Conservation (phyloP, 2,888 invertebrate species). For the Drosophila multiciliata region DNA sequence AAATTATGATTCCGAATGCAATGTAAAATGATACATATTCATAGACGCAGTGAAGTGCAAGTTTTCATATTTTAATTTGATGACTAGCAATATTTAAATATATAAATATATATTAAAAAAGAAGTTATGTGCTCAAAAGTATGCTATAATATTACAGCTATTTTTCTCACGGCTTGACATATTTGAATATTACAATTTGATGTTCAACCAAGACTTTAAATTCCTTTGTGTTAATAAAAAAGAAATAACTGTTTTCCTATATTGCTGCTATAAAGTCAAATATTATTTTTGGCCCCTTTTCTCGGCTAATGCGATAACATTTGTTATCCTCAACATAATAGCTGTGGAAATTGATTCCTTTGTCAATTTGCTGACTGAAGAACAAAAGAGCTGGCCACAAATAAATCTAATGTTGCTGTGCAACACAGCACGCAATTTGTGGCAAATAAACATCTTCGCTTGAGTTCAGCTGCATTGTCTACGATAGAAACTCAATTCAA, state of each 20-base stretch:
- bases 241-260: no score
- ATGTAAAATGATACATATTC: neutral
- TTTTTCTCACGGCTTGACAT: neutral
- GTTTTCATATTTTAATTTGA: neutral
- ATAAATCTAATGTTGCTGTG: conserved; percentile 33
- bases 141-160: conserved; percentile 22
- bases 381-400: conserved; percentile 43
- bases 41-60: neutral
- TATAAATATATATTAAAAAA: neutral
- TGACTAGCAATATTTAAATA: neutral
- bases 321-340: conserved; percentile 19
- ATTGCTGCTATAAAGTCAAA: neutral
- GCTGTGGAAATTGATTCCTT: conserved; percentile 30
- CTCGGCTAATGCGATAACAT: conserved; percentile 26
- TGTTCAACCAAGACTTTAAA: neutral
- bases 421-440: conserved; percentile 41
- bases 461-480: conserved; percentile 40
- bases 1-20: neutral
- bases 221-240: neutral
- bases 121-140: conserved; percentile 12
- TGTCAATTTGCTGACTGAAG: conserved; percentile 32
- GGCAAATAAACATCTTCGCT: conserved; percentile 27
- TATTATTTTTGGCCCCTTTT: conserved; percentile 2
- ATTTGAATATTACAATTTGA: neutral
- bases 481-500: conserved; percentile 17